Evolutionary conservation across 2,113 vertebrate species (phyloP).

Genomic region (Calidris pygmaea): DNA sequence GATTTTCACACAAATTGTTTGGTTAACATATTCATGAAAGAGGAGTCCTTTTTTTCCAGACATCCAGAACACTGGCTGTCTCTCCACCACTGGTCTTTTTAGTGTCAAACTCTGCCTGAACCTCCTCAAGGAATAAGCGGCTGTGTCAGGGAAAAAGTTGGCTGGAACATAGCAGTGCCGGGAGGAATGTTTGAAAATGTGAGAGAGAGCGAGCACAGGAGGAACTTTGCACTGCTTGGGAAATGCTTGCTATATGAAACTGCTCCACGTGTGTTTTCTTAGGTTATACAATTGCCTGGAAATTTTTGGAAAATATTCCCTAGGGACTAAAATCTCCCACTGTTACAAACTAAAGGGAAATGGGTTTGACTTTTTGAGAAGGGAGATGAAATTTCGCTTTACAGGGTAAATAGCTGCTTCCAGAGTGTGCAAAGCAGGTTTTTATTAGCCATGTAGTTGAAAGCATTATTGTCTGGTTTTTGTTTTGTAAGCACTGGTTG

Average conservation of each 20-base stretch:
- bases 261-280: neutral
- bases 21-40: neutral
- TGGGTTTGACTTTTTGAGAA: neutral
- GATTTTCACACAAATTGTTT: neutral
- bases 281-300: neutral
- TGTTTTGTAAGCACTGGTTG: neutral
- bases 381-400: neutral
- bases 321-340: neutral
- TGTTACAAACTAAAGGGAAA: neutral
- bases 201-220: neutral
- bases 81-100: neutral
- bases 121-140: neutral
- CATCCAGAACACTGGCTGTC: neutral
- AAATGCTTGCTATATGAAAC: neutral
- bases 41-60: neutral
- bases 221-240: neutral
- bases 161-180: neutral
- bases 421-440: neutral
- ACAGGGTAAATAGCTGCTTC: neutral
- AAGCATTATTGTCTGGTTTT: neutral
- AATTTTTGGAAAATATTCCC: neutral
- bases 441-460: neutral
- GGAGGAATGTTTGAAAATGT: neutral
- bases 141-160: neutral
- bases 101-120: neutral